A percentile compares a stretch with the other conserved stretches of the same genome.
phyloP scores from a whole-genome alignment of 2,113 vertebrate species.

The Pelvicachromis taeniatus region DNA sequence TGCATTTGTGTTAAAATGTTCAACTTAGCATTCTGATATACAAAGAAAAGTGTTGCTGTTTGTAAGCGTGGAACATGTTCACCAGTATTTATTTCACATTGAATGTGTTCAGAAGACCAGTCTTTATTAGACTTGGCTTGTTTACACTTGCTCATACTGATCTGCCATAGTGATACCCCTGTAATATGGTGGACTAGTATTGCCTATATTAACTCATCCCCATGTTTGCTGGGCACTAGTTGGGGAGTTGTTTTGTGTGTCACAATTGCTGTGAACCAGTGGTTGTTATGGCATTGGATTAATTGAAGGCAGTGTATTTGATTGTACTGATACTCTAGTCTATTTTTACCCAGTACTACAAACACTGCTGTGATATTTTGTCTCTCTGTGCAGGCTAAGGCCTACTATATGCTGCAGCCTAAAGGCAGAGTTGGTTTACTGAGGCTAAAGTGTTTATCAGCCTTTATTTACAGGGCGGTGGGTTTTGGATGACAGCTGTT shows the following conservation, averaged over 20 bases:
- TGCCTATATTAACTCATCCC: neutral
- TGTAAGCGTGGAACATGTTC: neutral
- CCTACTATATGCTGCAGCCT: neutral
- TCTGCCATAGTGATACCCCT: neutral
- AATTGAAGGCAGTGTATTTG: neutral
- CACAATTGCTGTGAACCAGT: neutral
- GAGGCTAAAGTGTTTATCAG: neutral
- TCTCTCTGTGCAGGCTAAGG: neutral
- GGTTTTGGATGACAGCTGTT: neutral
- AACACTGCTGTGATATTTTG: neutral
- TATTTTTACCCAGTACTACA: neutral
- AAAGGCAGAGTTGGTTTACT: neutral
- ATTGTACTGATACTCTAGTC: neutral
- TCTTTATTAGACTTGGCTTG: neutral
- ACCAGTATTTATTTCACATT: neutral
- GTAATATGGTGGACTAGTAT: neutral
- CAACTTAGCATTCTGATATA: neutral
- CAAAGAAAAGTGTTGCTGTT: neutral
- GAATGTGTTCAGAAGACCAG: neutral
- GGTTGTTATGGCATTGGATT: neutral
- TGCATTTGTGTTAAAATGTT: neutral
- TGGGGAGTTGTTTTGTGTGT: neutral
- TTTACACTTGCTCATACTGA: neutral
- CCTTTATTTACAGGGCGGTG: neutral
- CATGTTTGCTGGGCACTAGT: neutral